Base-by-base conservation (phyloP, 2,797 vertebrate species). In the Enteromius fasciolatus region DNA sequence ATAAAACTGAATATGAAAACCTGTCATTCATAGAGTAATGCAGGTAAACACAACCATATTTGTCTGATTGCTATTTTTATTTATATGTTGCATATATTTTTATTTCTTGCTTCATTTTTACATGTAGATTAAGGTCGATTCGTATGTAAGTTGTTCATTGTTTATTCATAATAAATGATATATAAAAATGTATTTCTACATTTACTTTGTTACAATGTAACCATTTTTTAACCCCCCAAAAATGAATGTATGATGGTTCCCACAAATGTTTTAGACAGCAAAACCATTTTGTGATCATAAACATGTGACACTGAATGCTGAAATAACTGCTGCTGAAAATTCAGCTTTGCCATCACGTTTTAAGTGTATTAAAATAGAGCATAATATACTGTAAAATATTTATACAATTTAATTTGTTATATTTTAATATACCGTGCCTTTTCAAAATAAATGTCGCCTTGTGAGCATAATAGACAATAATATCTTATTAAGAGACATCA, bases 1-100 rank as follows among this genome's bases (percentile, higher is more conserved):
- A n/a, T 52, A 31, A 63, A 73, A 48, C 28, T 33, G 57, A 63
- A 46, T 75, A 23, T 75, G 72, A 52, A 31, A 50, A 33, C 17
- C 25, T 50, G 46, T 31, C 69, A 72, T 50, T 72, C 25, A 50
- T 25, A 72, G 15, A 50, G 69, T 11, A 50, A 57, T 39, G 23
- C 12, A 9, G 33, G 20, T 39, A 25, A 59, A 9, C 33, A 12
- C 48, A 31, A 28, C 18, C 18, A 33, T 52, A 28, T 70, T 28
- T 52, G 50, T 20, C 18, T 20, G 18, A 52, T 14, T 25, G n/a
- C 11, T 11, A 4, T n/a, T 59, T 25, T 25, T 59, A 4, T 23
- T 61, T 28, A 6, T 61, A 14, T 46, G 44, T 25, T 31, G 14
- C n/a, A n/a, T 48, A 6, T 11, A 50, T 25, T 25, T 44, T 69